Percentiles rank a stretch among this genome's conserved stretches.
These are phyloP conservation scores for Australoheros facetus DNA, from an alignment of 2,797 vertebrate genomes.

Conservation along the genomic window DNA sequence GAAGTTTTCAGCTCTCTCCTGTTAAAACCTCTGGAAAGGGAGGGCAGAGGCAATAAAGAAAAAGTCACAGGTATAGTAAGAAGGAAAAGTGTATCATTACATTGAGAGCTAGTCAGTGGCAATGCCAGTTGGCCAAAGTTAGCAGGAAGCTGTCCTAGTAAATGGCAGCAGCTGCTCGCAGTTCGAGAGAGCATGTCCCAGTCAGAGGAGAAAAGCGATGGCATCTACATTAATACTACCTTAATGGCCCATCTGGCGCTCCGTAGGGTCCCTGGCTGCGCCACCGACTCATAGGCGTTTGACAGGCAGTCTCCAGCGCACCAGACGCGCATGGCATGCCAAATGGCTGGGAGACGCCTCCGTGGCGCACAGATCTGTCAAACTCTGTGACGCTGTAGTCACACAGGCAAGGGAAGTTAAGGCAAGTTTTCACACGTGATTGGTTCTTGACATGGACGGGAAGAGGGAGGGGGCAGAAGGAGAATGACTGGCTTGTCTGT, in stretches of 20 bases:
- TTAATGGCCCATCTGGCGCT: constrained; percentile 99
- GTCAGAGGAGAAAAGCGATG: constrained; percentile 99
- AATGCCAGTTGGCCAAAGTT: constrained; percentile 99
- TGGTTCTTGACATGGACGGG: constrained; percentile 83
- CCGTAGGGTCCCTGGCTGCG: constrained; percentile 99
- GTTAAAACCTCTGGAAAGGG: constrained; percentile 60
- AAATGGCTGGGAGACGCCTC: constrained; percentile 98
- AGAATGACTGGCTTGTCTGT: constrained; percentile 77
- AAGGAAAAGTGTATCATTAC: constrained; percentile 89
- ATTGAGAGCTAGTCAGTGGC: constrained; percentile 89
- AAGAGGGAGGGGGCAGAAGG: constrained; percentile 57
- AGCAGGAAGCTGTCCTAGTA: constrained; percentile 99
- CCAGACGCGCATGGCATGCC: constrained; percentile 96
- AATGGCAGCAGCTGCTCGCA: constrained; percentile 99
- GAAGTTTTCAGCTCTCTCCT: constrained; percentile 52
- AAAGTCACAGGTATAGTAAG: constrained; percentile 67
- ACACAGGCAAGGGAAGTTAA: constrained; percentile 83
- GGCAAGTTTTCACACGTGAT: constrained; percentile 88
- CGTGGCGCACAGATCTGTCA: constrained; percentile 97
- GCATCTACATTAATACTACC: constrained; percentile 99
- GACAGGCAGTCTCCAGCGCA: constrained; percentile 99
- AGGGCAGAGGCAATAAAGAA: constrained; percentile 30
- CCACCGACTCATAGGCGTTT: constrained; percentile 99
- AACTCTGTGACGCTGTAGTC: constrained; percentile 91
- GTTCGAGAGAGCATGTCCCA: constrained; percentile 99